These are phyloP conservation scores for Platycnemis pennipes DNA, from an alignment of 2,888 invertebrate species.

Conservation along the genomic window DNA sequence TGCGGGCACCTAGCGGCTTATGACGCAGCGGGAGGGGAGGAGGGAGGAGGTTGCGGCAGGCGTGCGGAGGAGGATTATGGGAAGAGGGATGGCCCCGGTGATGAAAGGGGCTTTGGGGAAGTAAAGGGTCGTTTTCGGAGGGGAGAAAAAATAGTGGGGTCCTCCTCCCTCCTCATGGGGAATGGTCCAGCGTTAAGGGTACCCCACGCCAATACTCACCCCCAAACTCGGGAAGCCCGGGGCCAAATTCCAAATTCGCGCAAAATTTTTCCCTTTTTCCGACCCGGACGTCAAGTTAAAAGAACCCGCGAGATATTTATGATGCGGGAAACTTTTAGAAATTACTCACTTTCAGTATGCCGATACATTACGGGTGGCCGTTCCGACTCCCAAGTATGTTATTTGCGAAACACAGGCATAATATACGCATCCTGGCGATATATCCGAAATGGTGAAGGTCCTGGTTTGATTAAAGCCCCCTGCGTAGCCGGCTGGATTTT, in stretches of 20 bases:
- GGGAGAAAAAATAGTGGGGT: neutral
- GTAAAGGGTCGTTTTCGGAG: neutral
- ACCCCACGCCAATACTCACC: neutral
- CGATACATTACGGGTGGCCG: neutral
- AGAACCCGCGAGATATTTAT: neutral
- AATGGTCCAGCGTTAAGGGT: neutral
- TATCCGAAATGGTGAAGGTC: too few species aligned
- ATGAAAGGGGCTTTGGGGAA: neutral
- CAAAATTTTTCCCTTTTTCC: neutral
- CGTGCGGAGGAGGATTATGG: neutral
- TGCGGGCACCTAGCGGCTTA: slow-evolving; percentile 3
- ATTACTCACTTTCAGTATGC: neutral
- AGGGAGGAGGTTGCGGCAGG: neutral
- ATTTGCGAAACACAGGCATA: neutral
- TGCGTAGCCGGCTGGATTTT: too few species aligned
- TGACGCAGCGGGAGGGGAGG: neutral
- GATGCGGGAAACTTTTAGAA: neutral
- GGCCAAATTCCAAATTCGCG: neutral
- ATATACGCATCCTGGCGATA: too few species aligned
- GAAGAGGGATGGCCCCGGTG: neutral
- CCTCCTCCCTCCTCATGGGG: too few species aligned
- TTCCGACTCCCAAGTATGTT: neutral
- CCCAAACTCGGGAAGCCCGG: too few species aligned
- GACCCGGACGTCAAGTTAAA: neutral
- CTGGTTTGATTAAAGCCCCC: too few species aligned